These are phyloP conservation scores for Gephyroberyx darwinii DNA, from an alignment of 2,797 vertebrate species.

Conservation along the genomic window DNA sequence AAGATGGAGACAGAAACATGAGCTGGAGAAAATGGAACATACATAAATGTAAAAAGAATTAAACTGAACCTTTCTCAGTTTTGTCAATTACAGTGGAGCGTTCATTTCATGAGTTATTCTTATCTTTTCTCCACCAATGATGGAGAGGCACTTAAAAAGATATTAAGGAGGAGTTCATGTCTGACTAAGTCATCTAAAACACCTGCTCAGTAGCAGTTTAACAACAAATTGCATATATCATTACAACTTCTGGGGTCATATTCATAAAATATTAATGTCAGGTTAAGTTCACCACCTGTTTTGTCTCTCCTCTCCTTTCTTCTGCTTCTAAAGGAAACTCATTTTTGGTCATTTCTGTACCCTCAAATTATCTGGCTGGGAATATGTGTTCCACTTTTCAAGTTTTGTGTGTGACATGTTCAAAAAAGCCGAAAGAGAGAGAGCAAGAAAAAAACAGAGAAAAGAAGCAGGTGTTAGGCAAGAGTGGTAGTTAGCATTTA, in stretches of 20 bases:
- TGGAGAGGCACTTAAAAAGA: slow-evolving; percentile 61
- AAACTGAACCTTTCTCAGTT: too few relatives aligned
- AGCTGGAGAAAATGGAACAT: too few relatives aligned
- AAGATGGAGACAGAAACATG: too few relatives aligned
- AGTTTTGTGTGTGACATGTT: slow-evolving; percentile 44
- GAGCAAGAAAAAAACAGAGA: slow-evolving; percentile 6
- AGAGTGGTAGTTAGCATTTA: slow-evolving; percentile 49
- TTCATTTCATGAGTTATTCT: not conserved
- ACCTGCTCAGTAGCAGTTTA: slow-evolving; percentile 68
- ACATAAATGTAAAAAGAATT: too few relatives aligned
- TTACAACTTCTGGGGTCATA: slow-evolving; percentile 72
- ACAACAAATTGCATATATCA: slow-evolving; percentile 68
- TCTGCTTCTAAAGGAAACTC: slow-evolving; percentile 63
- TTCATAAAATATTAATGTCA: slow-evolving; percentile 80
- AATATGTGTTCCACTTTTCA: slow-evolving; percentile 66
- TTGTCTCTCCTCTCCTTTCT: slow-evolving; percentile 53
- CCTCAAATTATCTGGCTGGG: slow-evolving; percentile 73
- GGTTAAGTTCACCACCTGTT: slow-evolving; percentile 78
- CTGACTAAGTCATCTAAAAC: slow-evolving; percentile 57
- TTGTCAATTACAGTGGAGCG: too few relatives aligned
- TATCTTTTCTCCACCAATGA: slow-evolving; percentile 30
- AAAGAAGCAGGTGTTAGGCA: slow-evolving; percentile 62
- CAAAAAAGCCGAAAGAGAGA: not conserved
- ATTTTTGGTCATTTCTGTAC: slow-evolving; percentile 63
- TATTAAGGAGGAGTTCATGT: slow-evolving; percentile 63